A percentile compares a stretch with the other conserved stretches of the same genome.
These are phyloP conservation scores for Engraulis encrasicolus DNA, from an alignment of 2,113 vertebrate species.

Conservation along the genomic window DNA sequence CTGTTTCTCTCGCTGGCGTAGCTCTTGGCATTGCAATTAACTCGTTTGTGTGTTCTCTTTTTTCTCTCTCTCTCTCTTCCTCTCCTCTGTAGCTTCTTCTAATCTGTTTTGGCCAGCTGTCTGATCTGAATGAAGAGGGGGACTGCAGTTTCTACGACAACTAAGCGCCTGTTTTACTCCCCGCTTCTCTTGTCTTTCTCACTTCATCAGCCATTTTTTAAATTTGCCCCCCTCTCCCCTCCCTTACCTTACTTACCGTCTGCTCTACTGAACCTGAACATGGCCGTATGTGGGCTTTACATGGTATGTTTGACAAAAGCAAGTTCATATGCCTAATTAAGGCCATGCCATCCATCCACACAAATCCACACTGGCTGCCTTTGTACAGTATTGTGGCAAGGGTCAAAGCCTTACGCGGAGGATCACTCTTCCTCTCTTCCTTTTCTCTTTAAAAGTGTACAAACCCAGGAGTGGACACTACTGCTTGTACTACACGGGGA, in stretches of 20 bases:
- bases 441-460: background rate
- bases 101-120: conserved; percentile 89
- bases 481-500: no score
- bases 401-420: conserved; percentile 34
- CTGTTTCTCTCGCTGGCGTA: conserved; percentile 36
- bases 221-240: no score
- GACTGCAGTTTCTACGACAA: conserved; percentile 89
- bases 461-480: background rate
- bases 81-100: conserved; percentile 96
- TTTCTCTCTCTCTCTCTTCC: conserved; percentile 78
- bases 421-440: background rate
- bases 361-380: conserved; percentile 60
- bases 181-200: conserved; percentile 66
- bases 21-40: conserved; percentile 65
- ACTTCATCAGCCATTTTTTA: conserved; percentile 61
- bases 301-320: conserved; percentile 69
- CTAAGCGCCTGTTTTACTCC: conserved; percentile 80
- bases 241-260: no score
- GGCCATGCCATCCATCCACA: conserved; percentile 54
- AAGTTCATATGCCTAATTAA: conserved; percentile 49
- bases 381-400: conserved; percentile 61
- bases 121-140: conserved; percentile 90
- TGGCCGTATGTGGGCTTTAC: conserved; percentile 72
- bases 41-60: conserved; percentile 65
- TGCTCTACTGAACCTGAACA: conserved; percentile 65